Evolutionary conservation across 2,888 invertebrate genomes (phyloP), one percentile per base, ranked within the genome.

Genomic region (Gymnosoma rotundatum): DNA sequence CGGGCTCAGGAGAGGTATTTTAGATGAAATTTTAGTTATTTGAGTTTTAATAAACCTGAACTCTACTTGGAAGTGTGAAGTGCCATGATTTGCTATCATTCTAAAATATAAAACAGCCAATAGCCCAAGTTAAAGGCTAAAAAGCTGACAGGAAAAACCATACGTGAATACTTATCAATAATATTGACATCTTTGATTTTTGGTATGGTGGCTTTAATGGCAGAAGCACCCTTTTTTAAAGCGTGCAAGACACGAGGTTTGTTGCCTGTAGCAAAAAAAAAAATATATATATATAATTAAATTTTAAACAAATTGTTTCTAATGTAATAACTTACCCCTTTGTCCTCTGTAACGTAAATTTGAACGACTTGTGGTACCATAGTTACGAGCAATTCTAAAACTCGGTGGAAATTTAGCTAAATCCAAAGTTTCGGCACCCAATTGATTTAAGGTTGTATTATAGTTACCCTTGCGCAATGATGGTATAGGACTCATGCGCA

Each of bases 121-220:
- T 99, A 99, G 88, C 97, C 95, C 54, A 96, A 95, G 92, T 99
- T 99, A 93, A 99, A 99, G 87, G 98, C 93, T 90, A 98, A 94
- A 92, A 99, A 99, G 88, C 98, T 96, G 86, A 99, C 96, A 0
- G 99, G 99, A 92, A 99, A 99, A 86, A 98, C 94, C 89, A 99
- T 95, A 88, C 99, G 94, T 48, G 98, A 98, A 92, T 98, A 98
- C 89, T 98, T 98, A 93, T 99, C 99, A 90, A 99, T 99, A 87
- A 98, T 95, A 92, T 99, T 99, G 83, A 99, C 98, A 93, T 99
- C 98, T 89, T 98, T 96, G 88, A 99, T 98, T 93, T 96, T 97
- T n/a, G 98, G 98, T 94, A 98, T 95, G 45, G 97, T 96, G n/a
- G 96, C 95, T 90, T 96, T 96, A 88, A 98, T 93, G 45, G 96